Conservation (phyloP, 2,888 invertebrate genomes). For the Dascillus cervinus region DNA sequence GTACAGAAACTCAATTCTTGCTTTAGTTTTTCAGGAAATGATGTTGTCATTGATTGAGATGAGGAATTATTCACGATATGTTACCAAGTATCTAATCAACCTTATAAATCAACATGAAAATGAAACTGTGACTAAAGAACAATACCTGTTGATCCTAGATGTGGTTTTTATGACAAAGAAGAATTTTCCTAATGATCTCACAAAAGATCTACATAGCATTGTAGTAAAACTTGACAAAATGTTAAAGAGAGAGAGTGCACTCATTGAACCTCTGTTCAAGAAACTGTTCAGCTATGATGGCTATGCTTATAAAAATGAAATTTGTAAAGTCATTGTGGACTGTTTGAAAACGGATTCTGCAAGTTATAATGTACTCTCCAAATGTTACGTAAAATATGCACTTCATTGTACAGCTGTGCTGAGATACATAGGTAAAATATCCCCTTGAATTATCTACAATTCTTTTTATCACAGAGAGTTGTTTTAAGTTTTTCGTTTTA, state of each 20-base stretch:
- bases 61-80: conserved; percentile 60
- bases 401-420: conserved; percentile 59
- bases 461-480: no score
- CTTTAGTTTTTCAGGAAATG: conserved; percentile 70
- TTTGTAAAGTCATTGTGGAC: conserved; percentile 52
- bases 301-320: conserved; percentile 46
- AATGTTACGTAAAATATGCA: conserved; percentile 58
- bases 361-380: conserved; percentile 60
- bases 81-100: conserved; percentile 53
- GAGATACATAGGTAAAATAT: conserved; percentile 48
- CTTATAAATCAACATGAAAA: conserved; percentile 31
- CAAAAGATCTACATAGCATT: conserved; percentile 48
- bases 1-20: no score
- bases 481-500: no score
- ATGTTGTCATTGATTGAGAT: conserved; percentile 66
- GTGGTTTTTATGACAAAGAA: conserved; percentile 51
- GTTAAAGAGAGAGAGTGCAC: conserved; percentile 37
- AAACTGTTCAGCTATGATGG: conserved; percentile 51
- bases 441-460: no score
- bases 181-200: conserved; percentile 48
- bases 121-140: conserved; percentile 38
- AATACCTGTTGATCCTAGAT: conserved; percentile 55
- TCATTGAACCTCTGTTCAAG: conserved; percentile 58
- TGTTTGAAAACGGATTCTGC: conserved; percentile 56
- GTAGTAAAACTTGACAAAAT: conserved; percentile 33